Conservation (phyloP, 2,797 vertebrate genomes). For the Pteropus rufus region DNA sequence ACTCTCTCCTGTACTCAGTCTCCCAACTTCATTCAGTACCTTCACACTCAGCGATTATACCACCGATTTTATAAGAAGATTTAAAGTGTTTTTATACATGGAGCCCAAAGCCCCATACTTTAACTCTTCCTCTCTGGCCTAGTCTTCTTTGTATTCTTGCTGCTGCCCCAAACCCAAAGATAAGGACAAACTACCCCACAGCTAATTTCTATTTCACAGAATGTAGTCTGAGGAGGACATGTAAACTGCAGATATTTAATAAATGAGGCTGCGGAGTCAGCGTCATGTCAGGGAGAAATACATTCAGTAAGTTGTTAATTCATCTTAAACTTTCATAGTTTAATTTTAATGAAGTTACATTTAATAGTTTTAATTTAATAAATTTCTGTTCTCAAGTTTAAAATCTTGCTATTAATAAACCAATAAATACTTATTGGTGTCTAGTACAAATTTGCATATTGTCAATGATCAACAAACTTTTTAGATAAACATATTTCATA, state of each 20-base stretch:
- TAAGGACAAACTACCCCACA: background rate
- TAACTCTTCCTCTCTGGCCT: background rate
- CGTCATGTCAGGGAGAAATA: background rate
- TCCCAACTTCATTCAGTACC: background rate
- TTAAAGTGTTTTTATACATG: background rate
- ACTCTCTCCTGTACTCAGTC: background rate
- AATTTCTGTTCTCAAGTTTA: slow-evolving; percentile 11
- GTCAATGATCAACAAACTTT: background rate
- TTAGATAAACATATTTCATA: background rate
- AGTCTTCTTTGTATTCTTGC: background rate
- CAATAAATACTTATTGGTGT: background rate
- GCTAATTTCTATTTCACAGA: background rate
- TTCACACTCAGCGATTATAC: background rate
- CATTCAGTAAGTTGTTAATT: background rate
- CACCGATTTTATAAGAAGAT: background rate
- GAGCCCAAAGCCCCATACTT: background rate
- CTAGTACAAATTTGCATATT: background rate
- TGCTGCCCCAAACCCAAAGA: background rate
- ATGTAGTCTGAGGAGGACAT: background rate
- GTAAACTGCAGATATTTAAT: background rate
- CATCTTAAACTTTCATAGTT: background rate
- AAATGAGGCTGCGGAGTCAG: background rate
- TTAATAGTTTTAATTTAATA: background rate
- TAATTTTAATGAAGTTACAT: background rate
- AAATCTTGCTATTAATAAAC: slow-evolving; percentile 11